A percentile compares a stretch with the other conserved stretches of the same genome.
Evolutionary conservation across 2,888 invertebrate genomes (phyloP).

Genomic region (Zele albiditarsus): DNA sequence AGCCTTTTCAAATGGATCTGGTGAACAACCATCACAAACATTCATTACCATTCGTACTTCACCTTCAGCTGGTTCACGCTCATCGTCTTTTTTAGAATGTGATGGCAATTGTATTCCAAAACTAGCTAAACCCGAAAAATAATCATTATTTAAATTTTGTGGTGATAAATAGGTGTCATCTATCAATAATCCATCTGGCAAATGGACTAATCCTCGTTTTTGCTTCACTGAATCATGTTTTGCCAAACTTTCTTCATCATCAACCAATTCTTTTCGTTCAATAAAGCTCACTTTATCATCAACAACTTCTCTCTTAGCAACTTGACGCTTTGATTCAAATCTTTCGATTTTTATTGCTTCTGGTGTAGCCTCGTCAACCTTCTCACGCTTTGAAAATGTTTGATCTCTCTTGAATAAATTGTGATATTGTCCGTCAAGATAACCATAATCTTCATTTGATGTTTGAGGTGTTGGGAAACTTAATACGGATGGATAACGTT

Average conservation of each 20-base stretch:
- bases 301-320: slow-evolving; percentile 52
- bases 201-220: slow-evolving; percentile 80
- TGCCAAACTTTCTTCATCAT: slow-evolving; percentile 47
- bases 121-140: slow-evolving; percentile 80
- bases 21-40: slow-evolving; percentile 83
- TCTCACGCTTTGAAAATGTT: slow-evolving; percentile 49
- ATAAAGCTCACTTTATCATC: slow-evolving; percentile 56
- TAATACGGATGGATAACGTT: slow-evolving; percentile 50
- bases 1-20: slow-evolving; percentile 87
- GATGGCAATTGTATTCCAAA: slow-evolving; percentile 80
- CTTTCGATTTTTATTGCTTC: slow-evolving; percentile 19
- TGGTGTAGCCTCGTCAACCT: slow-evolving; percentile 39
- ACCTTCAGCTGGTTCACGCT: slow-evolving; percentile 87
- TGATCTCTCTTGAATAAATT: slow-evolving; percentile 61
- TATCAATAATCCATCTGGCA: slow-evolving; percentile 81
- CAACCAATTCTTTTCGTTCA: slow-evolving; percentile 39
- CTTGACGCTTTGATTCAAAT: slow-evolving; percentile 46
- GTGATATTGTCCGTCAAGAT: slow-evolving; percentile 59
- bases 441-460: slow-evolving; percentile 47
- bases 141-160: slow-evolving; percentile 74
- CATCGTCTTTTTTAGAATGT: slow-evolving; percentile 76
- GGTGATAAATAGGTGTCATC: slow-evolving; percentile 76
- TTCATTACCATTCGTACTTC: slow-evolving; percentile 88
- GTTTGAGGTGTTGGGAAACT: slow-evolving; percentile 44
- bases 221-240: slow-evolving; percentile 69